Base-by-base conservation (phyloP, 2,113 vertebrate genomes). In the Monarcha castaneiventris region DNA sequence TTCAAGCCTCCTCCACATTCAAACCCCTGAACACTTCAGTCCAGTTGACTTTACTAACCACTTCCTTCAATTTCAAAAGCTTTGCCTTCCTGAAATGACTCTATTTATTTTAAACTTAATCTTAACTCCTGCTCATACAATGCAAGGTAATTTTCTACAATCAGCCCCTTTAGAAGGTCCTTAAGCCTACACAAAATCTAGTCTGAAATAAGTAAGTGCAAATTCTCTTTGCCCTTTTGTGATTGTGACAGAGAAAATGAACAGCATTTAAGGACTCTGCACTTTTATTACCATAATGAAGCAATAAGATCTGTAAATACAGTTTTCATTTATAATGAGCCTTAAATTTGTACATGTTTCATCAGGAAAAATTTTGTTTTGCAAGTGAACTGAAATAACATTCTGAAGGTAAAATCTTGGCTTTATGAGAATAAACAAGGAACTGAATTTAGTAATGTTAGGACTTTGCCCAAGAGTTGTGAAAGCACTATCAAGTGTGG, bases 101-200 rank as follows among this genome's bases (percentile, higher is more conserved):
- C 33, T 85, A 75, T 90, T 93, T 94, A 59, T 91, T 92, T 94
- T 84, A 71, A 90, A 86, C 13, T 76, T 85, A 58, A 89, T 87
- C 67, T 46, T 55, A 90, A 74, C 35, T 91, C 56, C n/a, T 64
- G 16, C 25, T 89, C 20, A 64, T 72, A 82, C 74, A 91, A 72
- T 82, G 26, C 29, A 72, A 72, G 41, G 41, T 75, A 92, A 96
- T 94, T 94, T 94, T 94, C 94, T 84, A 48, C 68, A 93, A 93
- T 84, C 51, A 90, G 21, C 12, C 43, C 16, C 46, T 84, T 68
- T 44, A 80, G 75, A 90, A 86, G 37, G 54, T 75, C 56, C 20
- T 72, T 75, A 81, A 3, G 5, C 62, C 30, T 78, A 81, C 66
- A 77, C 41, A 64, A 88, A 94, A 78, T 39, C 16, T 72, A 72